Evolutionary conservation across 2,888 invertebrate species (phyloP), one percentile per base, ranked within the genome.

Genomic region (Apamea monoglypha): DNA sequence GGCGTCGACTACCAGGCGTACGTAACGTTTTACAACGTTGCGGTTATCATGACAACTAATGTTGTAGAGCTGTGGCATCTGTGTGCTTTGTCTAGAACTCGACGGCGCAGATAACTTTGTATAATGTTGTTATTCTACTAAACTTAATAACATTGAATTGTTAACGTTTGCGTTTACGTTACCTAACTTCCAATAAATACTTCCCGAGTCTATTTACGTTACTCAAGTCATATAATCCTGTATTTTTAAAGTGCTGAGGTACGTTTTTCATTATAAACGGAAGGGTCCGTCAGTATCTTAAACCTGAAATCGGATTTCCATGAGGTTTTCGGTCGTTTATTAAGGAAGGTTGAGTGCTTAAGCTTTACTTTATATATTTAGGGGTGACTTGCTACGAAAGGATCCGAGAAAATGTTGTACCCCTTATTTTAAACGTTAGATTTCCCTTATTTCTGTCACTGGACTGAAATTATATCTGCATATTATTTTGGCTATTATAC

Each of bases 291-390:
- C 71, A 71, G 79, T 83, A 72, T 83, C 74, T 85, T 69, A 72
- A 80, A 72, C 66, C 80, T 76, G 50, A 80, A 86, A 86, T 77
- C 83, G 68, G 83, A 83, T 85, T 83, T 74, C 66, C 86, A 86
- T 75, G 86, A 83, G 86, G 74, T 86, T 85, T 83, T 83, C 74
- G 50, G 68, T 76, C 86, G 72, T 86, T 85, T 85, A 86, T 80
- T 80, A 80, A 53, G 74, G 71, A 75, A 77, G 86, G 83, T 80
- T 86, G 21, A 40, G 74, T 56, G 44, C 74, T 80, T 79, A 84
- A 82, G 76, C 74, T 82, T 76, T 74, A 76, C 70, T 70, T 84
- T 84, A 71, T 85, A 72, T 76, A 74, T 76, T 85, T 50, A 56
- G 53, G 83, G 76, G 75, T 82, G 79, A 83, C 44, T 71, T 76